A percentile compares a stretch with the other conserved stretches of the same genome.
These are phyloP conservation scores for Styela plicata DNA, from an alignment of 23 tunicate genomes.

Conservation along the genomic window DNA sequence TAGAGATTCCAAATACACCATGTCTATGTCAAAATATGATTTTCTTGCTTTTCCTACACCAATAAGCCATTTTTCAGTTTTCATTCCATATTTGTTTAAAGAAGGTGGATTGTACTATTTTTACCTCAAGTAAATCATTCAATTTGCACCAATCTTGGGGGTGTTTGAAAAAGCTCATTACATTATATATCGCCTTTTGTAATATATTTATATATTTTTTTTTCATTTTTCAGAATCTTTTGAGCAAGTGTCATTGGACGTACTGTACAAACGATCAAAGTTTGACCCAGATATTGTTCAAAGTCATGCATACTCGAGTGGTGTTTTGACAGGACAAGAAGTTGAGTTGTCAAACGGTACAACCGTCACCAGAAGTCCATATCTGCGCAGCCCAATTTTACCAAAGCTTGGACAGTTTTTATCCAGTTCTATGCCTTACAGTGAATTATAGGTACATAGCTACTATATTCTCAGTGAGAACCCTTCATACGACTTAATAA, in stretches of 20 bases:
- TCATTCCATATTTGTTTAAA: too few species aligned
- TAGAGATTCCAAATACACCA: too few species aligned
- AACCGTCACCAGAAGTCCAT: slow-evolving; percentile 4
- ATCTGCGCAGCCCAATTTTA: slow-evolving; percentile 46
- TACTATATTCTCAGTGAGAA: not conserved
- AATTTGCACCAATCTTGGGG: too few species aligned
- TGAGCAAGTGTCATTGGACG: slow-evolving; percentile 22
- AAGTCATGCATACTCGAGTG: slow-evolving; percentile 9
- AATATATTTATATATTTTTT: too few species aligned
- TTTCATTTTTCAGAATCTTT: slow-evolving; percentile 17
- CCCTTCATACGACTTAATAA: not conserved
- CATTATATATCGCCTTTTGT: too few species aligned
- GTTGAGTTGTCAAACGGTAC: slow-evolving; percentile 11
- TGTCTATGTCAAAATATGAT: too few species aligned
- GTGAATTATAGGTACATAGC: slow-evolving; percentile 54
- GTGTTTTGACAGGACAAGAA: slow-evolving; percentile 31
- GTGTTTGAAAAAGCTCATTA: too few species aligned
- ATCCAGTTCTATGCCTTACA: slow-evolving; percentile 56
- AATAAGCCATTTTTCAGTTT: too few species aligned
- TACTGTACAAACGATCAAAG: slow-evolving; percentile 18
- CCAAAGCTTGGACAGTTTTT: slow-evolving; percentile 48
- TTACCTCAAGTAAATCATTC: too few species aligned
- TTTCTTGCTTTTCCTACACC: too few species aligned
- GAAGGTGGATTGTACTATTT: too few species aligned
- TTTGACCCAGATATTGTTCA: slow-evolving; percentile 52